Base-by-base conservation (phyloP, 2,888 invertebrate species). In the Drosophila fulvimacula region DNA sequence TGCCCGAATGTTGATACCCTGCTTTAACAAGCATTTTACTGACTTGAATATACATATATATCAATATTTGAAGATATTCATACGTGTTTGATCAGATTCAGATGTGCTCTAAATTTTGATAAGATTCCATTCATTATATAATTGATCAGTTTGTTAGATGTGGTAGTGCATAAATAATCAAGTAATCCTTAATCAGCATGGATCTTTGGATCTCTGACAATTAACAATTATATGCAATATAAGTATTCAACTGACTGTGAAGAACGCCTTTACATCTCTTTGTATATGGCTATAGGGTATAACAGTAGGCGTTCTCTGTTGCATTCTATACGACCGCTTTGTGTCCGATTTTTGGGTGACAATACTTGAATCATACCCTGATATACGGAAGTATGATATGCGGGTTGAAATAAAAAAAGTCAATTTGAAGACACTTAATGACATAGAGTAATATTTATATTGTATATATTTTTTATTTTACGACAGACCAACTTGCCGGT, bases 401-500 rank as follows among this genome's bases (percentile, higher is more conserved):
- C 66, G 61, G 56, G 60, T 42, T 21, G 11, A 9, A 27, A 55
- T 55, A 32, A 30, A 13, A 36, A 7, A n/a, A n/a, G 1, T 13
- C 3, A 41, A 42, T 34, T 41, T 57, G 19, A 39, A 13, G 11
- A 6, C 41, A 9, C 10, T 19, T 39, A 11, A 52, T 52, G 6
- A 3, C 11, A 48, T 17, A 0, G 19, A 32, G 13, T 11, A 13
- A 32, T 32, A 6, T 17, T 19, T 32, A 13, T 32, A 32, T 48
- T 48, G 1, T 32, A 19, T 0, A 38, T 83, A 79, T 55, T 90
- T 86, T 92, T 10, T 17, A 15, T 42, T 9, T 57, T 17, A 32
- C 27, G 2, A 72, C 94, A 99, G 99, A 99, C 99, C 87, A 99
- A 99, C 94, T 94, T 99, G 92, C 99, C 99, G 65, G 99, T 99